Conservation (phyloP, 2,888 invertebrate genomes). For the Xestia rhomboidea region DNA sequence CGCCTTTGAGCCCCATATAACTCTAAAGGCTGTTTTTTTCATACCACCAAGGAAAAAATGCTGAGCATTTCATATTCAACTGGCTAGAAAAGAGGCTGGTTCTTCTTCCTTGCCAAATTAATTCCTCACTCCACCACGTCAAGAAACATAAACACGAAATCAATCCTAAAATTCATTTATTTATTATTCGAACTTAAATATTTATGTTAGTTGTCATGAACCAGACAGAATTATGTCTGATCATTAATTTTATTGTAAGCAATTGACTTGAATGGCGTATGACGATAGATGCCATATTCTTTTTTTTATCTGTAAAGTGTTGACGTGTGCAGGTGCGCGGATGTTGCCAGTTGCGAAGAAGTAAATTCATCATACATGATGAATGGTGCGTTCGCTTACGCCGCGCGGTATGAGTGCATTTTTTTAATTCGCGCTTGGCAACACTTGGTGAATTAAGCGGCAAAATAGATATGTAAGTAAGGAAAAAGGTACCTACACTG, state of each 20-base stretch:
- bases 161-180: constrained; percentile 53
- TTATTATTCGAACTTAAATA: constrained; percentile 68
- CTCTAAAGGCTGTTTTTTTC: neutral
- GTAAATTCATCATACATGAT: constrained; percentile 83
- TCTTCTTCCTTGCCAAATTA: constrained; percentile 24
- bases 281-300: constrained; percentile 71
- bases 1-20: neutral
- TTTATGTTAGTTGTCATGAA: constrained; percentile 72
- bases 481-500: constrained; percentile 36
- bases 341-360: constrained; percentile 77
- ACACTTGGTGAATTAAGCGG: constrained; percentile 56
- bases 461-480: constrained; percentile 55
- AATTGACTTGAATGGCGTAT: constrained; percentile 86
- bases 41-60: neutral
- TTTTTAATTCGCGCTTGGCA: constrained; percentile 63
- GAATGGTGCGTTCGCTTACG: constrained; percentile 72
- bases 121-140: constrained; percentile 38
- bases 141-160: constrained; percentile 52
- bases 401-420: constrained; percentile 61
- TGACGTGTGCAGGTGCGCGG: constrained; percentile 79
- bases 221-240: constrained; percentile 76
- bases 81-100: constrained; percentile 9
- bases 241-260: constrained; percentile 85
- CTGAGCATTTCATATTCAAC: neutral
- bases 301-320: constrained; percentile 72